phyloP scores from a whole-genome alignment of 2,888 invertebrate species.

The Aphodius granarius region DNA sequence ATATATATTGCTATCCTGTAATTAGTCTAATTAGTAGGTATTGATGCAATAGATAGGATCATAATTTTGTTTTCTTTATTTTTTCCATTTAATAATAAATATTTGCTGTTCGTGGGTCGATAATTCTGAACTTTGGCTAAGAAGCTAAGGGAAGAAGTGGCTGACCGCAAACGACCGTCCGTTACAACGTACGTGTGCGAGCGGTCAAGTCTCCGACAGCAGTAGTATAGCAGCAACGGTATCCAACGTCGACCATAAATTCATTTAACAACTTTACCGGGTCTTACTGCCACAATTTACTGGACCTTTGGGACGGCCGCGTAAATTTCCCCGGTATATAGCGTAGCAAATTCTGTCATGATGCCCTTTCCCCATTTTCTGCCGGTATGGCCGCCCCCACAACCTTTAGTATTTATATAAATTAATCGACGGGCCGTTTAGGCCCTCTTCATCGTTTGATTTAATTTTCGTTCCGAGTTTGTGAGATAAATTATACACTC shows the following conservation, averaged over 20 bases:
- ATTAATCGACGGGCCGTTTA: background rate
- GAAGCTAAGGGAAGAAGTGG: background rate
- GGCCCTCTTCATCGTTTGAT: background rate
- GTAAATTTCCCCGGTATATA: constrained; percentile 36
- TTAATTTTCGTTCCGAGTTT: background rate
- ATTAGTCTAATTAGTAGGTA: too few relatives aligned
- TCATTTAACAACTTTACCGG: constrained; percentile 56
- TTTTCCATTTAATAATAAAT: too few relatives aligned
- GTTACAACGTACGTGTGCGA: background rate
- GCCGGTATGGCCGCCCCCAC: background rate
- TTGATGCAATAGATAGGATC: too few relatives aligned
- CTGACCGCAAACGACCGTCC: background rate
- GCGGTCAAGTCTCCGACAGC: background rate
- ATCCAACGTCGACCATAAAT: constrained; percentile 47
- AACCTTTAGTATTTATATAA: background rate
- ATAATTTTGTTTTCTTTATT: too few relatives aligned
- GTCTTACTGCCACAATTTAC: constrained; percentile 54
- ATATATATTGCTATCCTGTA: too few relatives aligned
- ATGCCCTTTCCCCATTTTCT: background rate
- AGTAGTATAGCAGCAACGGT: background rate
- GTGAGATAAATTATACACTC: background rate
- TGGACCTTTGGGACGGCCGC: constrained; percentile 43
- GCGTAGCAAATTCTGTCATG: constrained; percentile 24
- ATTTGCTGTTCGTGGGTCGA: too few relatives aligned
- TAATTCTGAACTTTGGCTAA: background rate